Evolutionary conservation across 1,140 invertebrate genomes (phyloP).

Genomic region (Ruditapes philippinarum): DNA sequence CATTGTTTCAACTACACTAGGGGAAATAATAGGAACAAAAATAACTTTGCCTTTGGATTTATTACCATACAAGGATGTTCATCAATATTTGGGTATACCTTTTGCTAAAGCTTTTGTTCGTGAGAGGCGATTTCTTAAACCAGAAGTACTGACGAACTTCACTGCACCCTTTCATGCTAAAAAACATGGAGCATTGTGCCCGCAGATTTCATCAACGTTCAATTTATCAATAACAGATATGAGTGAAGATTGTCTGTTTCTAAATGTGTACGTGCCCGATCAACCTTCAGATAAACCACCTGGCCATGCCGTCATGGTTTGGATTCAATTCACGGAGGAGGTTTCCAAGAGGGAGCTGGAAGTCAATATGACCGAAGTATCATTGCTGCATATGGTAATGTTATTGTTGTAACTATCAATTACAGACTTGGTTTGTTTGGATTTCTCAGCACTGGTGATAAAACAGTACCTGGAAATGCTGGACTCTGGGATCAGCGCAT

Average conservation of each 20-base stretch:
- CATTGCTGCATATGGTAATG: slow-evolving; percentile 92
- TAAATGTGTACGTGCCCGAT: slow-evolving; percentile 92
- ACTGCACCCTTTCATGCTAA: neutral
- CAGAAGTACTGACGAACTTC: neutral
- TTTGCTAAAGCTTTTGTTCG: neutral
- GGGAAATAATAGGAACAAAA: neutral
- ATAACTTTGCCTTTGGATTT: neutral
- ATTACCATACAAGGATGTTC: neutral
- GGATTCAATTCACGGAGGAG: slow-evolving; percentile 98
- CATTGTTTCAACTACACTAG: neutral
- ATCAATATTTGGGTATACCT: slow-evolving; percentile 5
- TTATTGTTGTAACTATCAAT: slow-evolving; percentile 92
- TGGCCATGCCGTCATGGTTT: slow-evolving; percentile 95
- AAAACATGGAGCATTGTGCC: neutral
- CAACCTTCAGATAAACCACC: slow-evolving; percentile 88
- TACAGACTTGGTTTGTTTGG: slow-evolving; percentile 93
- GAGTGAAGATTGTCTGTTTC: slow-evolving; percentile 24
- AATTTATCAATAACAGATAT: neutral
- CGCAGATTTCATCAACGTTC: neutral
- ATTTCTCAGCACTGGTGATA: slow-evolving; percentile 89
- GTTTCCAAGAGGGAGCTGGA: slow-evolving; percentile 96
- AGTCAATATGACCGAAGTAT: slow-evolving; percentile 95
- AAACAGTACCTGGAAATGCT: slow-evolving; percentile 77
- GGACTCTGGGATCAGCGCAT: slow-evolving; percentile 88
- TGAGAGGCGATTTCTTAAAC: slow-evolving; percentile 26